Evolutionary conservation across 2,113 vertebrate species (phyloP).

Genomic region (Chaetodon trifascialis): DNA sequence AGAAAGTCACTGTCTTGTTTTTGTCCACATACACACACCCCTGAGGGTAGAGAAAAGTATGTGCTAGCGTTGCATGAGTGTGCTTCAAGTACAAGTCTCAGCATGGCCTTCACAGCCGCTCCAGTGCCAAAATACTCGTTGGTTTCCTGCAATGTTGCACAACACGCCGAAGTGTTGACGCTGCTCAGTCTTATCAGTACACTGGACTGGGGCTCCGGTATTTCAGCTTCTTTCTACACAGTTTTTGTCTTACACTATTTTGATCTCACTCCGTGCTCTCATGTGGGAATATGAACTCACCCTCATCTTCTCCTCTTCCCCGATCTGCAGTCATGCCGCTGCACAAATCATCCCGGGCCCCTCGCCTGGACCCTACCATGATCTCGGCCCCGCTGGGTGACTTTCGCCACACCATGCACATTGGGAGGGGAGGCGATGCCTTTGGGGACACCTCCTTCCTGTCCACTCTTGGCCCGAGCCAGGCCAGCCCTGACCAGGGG

Average conservation of each 20-base stretch:
- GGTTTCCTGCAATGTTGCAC: conserved; percentile 74
- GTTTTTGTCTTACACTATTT: neutral
- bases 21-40: conserved; percentile 62
- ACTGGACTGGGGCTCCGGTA: neutral
- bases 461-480: conserved; percentile 82
- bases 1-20: conserved; percentile 58
- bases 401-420: conserved; percentile 93
- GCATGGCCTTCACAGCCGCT: conserved; percentile 79
- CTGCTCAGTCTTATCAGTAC: conserved; percentile 46
- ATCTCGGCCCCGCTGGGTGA: conserved; percentile 91
- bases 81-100: conserved; percentile 83
- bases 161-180: conserved; percentile 60
- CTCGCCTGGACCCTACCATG: conserved; percentile 87
- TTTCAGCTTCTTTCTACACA: neutral
- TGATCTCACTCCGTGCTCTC: neutral
- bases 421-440: conserved; percentile 90
- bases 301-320: neutral
- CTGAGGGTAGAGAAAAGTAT: conserved; percentile 80
- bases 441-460: conserved; percentile 94
- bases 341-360: conserved; percentile 86
- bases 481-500: conserved; percentile 46
- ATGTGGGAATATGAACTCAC: neutral
- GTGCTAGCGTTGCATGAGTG: conserved; percentile 76
- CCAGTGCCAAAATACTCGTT: conserved; percentile 60
- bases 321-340: conserved; percentile 85